Evolutionary conservation across 2,113 vertebrate species (phyloP), one percentile per base, ranked within the genome.

Genomic region (Gallinago jamesoni): DNA sequence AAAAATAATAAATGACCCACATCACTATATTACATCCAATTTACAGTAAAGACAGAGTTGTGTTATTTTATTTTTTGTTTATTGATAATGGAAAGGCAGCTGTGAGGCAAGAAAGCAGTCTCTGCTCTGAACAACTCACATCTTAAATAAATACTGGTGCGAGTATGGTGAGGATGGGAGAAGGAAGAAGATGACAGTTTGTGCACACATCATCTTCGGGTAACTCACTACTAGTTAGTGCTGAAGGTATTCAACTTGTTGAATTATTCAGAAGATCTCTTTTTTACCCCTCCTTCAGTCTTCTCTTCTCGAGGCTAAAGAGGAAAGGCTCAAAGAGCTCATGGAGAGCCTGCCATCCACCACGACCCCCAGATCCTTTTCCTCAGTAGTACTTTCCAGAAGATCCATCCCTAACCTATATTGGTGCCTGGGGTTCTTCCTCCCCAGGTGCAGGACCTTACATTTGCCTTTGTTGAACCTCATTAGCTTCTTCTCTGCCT

Each of bases 161-260:
- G 63, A 50, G 33, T 12, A 28, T 57, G 18, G 66, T 23, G 48
- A 81, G 62, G 70, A 23, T 0, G 0, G 30, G 53, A 47, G 43
- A 62, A 86, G 28, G 35, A 50, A 33, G 55, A 84, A 7, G 15
- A 23, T 52, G 41, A 37, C 35, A 41, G 23, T 72, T 72, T 45
- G 43, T 7, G 6, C 20, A 27, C 17, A 27, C 31, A 10, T 6
- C 0, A 0, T 59, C 73, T n/a, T 30, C 37, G 24, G 56, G 18
- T 59, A 67, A 52, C 27, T 17, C 47, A 14, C 4, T 63, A 23
- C 9, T 64, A 67, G 41, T n/a, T 60, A 43, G 10, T 43, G 30
- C 30, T 72, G 35, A 37, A 90, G 52, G 27, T 23, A 22, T 59
- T 63, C 52, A 37, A 70, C 37, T 6, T 74, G 12, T 21, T 87